Evolutionary conservation across 2,888 invertebrate species (phyloP), one percentile per base, ranked within the genome.

Genomic region (Drosophila greeni): DNA sequence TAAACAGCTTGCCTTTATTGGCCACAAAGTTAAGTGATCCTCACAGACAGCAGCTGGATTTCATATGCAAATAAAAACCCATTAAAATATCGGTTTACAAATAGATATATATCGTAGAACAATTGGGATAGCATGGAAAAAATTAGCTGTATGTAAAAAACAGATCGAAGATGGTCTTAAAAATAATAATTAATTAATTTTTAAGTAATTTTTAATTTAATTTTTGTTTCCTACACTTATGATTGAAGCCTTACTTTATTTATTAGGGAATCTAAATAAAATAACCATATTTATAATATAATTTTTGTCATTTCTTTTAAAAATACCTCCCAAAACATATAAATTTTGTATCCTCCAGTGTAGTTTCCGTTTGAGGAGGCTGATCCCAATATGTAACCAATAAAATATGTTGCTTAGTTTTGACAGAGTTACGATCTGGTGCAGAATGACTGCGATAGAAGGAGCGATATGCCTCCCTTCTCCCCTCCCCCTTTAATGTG

Each of bases 401-500:
- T 57, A 54, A 57, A 54, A 57, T 54, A 54, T 53, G 55, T 56
- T 31, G 23, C 23, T 54, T 11, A 37, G 39, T 29, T 54, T 57
- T 57, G 57, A 40, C 57, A 57, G 55, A 45, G 24, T 59, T 59
- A 45, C 60, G 24, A 59, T 60, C 36, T 36, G 43, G 36, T 36
- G 23, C 26, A 34, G 33, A 36, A 49, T 51, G 18, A 49, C 55
- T 51, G 20, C 18, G 53, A 53, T 59, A 43, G 29, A 43, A 29
- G 23, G 29, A 11, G 29, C 29, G 11, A 29, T 29, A 11, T 8
- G 16, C 29, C 18, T 14, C 36, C 36, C 26, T 5, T 7, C 20
- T 9, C 7, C 3, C 6, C 7, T 1, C 36, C 36, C 29, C 26
- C 20, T 18, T 18, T 29, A 31, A 37, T 18, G 23, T 14, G 9